Conservation (phyloP, 1,140 invertebrate genomes). For the Rhagoletis pomonella region DNA sequence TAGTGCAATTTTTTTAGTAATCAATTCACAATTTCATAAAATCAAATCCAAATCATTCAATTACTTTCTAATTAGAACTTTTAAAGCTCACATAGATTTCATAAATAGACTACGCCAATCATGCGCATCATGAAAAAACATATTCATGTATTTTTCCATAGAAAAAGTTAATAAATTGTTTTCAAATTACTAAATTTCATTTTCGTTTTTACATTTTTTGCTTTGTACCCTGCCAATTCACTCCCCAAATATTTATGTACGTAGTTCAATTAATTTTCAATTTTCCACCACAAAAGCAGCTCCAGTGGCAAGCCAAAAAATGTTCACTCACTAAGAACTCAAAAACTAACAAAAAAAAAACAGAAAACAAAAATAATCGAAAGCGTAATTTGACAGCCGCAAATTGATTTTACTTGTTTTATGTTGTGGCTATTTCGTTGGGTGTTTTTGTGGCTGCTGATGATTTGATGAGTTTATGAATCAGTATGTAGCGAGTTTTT, state of each 20-base stretch:
- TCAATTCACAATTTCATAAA: background rate
- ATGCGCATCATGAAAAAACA: too few relatives aligned
- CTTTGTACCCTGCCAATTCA: background rate
- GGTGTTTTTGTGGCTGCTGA: background rate
- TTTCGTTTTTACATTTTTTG: background rate
- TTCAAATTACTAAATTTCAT: background rate
- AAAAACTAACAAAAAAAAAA: background rate
- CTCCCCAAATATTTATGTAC: background rate
- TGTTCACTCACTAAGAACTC: too few relatives aligned
- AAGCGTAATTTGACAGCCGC: constrained; percentile 40
- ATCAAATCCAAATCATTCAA: background rate
- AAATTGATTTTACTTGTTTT: constrained; percentile 43
- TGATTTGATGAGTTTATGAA: constrained; percentile 9
- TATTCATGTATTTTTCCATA: background rate
- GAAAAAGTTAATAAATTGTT: background rate
- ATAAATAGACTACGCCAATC: background rate
- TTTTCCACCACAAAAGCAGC: background rate
- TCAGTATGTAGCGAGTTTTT: too few relatives aligned
- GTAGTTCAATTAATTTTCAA: constrained; percentile 34
- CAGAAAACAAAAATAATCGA: background rate
- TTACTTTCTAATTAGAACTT: background rate
- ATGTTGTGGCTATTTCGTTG: background rate
- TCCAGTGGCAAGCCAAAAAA: background rate
- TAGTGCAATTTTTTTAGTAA: background rate
- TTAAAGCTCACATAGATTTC: background rate